Base-by-base conservation (phyloP, 2,888 invertebrate species). In the Megalurothrips usitatus region DNA sequence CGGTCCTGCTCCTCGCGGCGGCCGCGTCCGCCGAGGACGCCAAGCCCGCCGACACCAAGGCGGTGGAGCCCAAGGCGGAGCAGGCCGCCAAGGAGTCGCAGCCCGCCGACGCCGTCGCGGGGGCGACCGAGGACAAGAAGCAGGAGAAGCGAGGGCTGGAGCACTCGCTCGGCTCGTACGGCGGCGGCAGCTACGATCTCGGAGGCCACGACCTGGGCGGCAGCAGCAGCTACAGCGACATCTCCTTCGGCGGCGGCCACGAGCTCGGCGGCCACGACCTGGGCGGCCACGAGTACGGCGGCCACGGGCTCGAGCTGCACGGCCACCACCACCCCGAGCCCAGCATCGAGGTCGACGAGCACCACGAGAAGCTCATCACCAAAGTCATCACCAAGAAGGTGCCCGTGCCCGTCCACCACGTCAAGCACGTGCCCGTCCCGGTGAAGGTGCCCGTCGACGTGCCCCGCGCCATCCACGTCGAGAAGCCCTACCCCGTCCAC, bases 301-400 rank as follows among this genome's bases (percentile, higher is more conserved):
- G 83, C 49, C 83, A 84, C 80, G 58, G 58, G 6, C 17, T 84
- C 28, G 81, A 79, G 10, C 83, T 83, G 6, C 83, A 82, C 78
- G 84, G 84, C 48, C 82, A 83, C 63, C 84, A 84, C 79, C 83
- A 83, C 80, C 84, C 84, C 48, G 83, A 84, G 26, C 84, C 85
- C 80, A 85, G 87, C 80, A 86, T 86, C 23, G 88, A 89, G 78
- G 88, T 87, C 34, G 84, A 84, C 34, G 83, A 82, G 78, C 82
- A 83, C 68, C 88, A 88, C 83, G 89, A 91, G 82, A 91, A 92
- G 83, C 92, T 93, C 85, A 94, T 94, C 85, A 93, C 94, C 86
- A 91, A 94, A 83, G 68, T 75, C 68, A 26, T 75, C 68, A 75
- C 68, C 26, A 75, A 75, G 68, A 75, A 81, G 80, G 48, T 75